phyloP scores from a whole-genome alignment of 2,113 vertebrate genomes.

The Campylomormyrus numenius region DNA sequence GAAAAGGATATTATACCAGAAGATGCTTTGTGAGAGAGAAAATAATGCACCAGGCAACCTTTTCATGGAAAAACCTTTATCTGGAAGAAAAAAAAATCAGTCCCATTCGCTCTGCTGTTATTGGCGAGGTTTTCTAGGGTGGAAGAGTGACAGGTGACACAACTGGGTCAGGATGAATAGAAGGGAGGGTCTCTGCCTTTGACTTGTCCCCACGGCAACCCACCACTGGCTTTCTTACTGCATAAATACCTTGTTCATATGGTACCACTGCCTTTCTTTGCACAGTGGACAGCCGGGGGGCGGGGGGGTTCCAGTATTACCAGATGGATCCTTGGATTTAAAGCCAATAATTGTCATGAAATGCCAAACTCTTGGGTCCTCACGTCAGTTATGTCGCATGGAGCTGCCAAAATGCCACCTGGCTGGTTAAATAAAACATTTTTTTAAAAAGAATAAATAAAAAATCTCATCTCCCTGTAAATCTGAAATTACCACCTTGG shows the following conservation, averaged over 20 bases:
- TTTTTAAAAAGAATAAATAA: neutral
- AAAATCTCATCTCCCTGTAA: neutral
- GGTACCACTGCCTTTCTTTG: neutral
- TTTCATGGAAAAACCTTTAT: neutral
- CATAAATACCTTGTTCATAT: neutral
- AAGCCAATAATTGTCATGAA: neutral
- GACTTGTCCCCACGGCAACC: slow-evolving; percentile 12
- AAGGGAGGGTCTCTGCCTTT: neutral
- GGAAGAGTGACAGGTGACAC: slow-evolving; percentile 30
- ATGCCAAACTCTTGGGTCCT: neutral
- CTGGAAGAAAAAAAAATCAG: neutral
- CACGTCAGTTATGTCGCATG: neutral
- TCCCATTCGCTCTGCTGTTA: neutral
- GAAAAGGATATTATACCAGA: neutral
- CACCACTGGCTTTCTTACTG: neutral
- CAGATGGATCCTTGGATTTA: neutral
- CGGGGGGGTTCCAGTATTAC: neutral
- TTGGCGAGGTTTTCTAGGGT: neutral
- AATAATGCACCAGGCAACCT: neutral
- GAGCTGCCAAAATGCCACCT: neutral
- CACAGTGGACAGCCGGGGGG: neutral
- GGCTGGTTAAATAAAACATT: neutral
- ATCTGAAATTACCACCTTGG: neutral
- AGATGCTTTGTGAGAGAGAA: neutral
- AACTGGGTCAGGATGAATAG: slow-evolving; percentile 25